Evolutionary conservation across 1,140 invertebrate species (phyloP).

Genomic region (Mizuhopecten yessoensis): DNA sequence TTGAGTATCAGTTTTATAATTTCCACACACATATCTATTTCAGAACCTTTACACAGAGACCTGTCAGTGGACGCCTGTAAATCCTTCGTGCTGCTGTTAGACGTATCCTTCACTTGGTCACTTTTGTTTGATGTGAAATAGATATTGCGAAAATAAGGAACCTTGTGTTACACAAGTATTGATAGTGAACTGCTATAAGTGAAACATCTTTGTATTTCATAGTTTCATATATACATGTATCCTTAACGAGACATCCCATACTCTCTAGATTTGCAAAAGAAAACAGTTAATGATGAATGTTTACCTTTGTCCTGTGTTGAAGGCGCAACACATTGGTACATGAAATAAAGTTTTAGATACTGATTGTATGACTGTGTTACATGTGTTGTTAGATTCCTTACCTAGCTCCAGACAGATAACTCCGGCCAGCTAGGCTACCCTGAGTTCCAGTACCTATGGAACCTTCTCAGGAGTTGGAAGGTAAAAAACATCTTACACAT

Average conservation of each 20-base stretch:
- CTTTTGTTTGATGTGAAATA: neutral
- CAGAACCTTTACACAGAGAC: constrained; percentile 74
- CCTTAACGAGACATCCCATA: no score
- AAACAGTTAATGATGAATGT: no score
- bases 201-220: neutral
- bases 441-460: constrained; percentile 78
- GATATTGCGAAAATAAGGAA: no score
- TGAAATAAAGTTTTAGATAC: no score
- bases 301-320: no score
- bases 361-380: no score
- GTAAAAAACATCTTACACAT: constrained; percentile 60
- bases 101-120: constrained; percentile 75
- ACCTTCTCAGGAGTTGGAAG: constrained; percentile 75
- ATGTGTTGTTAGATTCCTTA: constrained; percentile 58
- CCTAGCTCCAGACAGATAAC: constrained; percentile 71
- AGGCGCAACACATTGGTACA: no score
- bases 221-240: neutral
- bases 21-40: no score
- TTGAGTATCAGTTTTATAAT: no score
- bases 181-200: neutral
- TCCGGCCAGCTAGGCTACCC: constrained; percentile 75
- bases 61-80: constrained; percentile 77
- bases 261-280: no score
- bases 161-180: no score
- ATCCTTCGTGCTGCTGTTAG: constrained; percentile 74